These are phyloP conservation scores for Diarsia rubi DNA, from an alignment of 2,888 invertebrate genomes.

Conservation along the genomic window DNA sequence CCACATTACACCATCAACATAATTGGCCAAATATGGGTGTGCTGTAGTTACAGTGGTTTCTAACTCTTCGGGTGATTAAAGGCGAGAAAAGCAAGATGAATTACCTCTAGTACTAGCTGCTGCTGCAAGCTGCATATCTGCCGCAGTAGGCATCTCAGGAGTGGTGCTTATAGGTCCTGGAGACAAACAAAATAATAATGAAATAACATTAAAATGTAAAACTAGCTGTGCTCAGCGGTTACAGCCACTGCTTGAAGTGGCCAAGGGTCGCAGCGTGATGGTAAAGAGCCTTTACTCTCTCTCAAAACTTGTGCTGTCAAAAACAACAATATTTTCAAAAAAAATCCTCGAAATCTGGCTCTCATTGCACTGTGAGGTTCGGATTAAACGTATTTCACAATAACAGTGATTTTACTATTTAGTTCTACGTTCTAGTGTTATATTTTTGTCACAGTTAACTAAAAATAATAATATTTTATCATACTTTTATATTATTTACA, in stretches of 20 bases:
- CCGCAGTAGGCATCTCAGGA: conserved; percentile 88
- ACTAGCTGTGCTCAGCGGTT: not conserved
- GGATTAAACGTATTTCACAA: too few relatives aligned
- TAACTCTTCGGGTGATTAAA: not conserved
- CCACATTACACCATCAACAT: not conserved
- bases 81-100: not conserved
- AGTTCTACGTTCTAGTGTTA: too few relatives aligned
- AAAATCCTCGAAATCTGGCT: not conserved
- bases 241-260: not conserved
- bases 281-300: not conserved
- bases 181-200: conserved; percentile 22
- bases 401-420: too few relatives aligned
- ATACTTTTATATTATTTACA: too few relatives aligned
- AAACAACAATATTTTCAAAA: not conserved
- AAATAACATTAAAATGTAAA: not conserved
- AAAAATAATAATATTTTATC: too few relatives aligned
- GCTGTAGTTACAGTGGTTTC: not conserved
- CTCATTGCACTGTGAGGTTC: too few relatives aligned
- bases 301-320: not conserved
- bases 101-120: conserved; percentile 86
- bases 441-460: too few relatives aligned
- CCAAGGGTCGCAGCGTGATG: not conserved
- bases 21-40: not conserved
- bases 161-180: conserved; percentile 89
- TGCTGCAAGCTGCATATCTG: conserved; percentile 88